A percentile compares a stretch with the other conserved stretches of the same genome.
phyloP scores from a whole-genome alignment of 2,797 vertebrate genomes.

The Phoxinus dragarum region DNA sequence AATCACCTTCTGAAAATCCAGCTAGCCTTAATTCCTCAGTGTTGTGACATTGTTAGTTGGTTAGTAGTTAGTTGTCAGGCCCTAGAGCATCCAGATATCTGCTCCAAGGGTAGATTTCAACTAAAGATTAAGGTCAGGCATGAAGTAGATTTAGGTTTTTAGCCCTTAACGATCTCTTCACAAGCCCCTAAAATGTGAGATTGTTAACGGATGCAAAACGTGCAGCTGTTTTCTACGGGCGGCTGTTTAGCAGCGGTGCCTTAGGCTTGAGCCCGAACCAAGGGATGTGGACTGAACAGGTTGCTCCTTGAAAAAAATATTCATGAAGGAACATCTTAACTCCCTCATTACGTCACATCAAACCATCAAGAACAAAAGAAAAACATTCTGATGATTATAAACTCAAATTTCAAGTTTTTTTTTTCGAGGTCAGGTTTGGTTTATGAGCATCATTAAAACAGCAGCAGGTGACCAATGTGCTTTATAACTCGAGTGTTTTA shows the following conservation, averaged over 20 bases:
- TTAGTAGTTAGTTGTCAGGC: too few relatives aligned
- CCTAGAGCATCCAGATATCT: not conserved
- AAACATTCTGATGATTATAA: not conserved
- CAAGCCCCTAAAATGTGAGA: not conserved
- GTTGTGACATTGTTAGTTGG: not conserved
- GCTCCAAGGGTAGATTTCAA: constrained; percentile 3
- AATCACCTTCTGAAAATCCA: not conserved
- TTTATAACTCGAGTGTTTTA: not conserved
- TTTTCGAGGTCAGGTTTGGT: too few relatives aligned
- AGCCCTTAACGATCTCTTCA: not conserved
- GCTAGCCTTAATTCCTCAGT: not conserved
- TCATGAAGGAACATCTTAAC: constrained; percentile 27
- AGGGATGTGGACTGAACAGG: constrained; percentile 53
- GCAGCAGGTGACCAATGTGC: too few relatives aligned
- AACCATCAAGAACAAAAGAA: not conserved
- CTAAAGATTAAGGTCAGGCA: constrained; percentile 2
- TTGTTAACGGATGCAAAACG: not conserved
- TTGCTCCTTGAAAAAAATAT: constrained; percentile 31
- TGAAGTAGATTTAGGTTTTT: not conserved
- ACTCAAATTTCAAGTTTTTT: not conserved
- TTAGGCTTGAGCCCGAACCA: constrained; percentile 12
- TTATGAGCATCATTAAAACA: too few relatives aligned
- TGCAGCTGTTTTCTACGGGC: not conserved
- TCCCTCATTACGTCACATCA: not conserved
- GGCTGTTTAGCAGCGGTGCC: constrained; percentile 18